Evolutionary conservation across 2,113 vertebrate genomes (phyloP).

Genomic region (Ibidorhyncha struthersii): DNA sequence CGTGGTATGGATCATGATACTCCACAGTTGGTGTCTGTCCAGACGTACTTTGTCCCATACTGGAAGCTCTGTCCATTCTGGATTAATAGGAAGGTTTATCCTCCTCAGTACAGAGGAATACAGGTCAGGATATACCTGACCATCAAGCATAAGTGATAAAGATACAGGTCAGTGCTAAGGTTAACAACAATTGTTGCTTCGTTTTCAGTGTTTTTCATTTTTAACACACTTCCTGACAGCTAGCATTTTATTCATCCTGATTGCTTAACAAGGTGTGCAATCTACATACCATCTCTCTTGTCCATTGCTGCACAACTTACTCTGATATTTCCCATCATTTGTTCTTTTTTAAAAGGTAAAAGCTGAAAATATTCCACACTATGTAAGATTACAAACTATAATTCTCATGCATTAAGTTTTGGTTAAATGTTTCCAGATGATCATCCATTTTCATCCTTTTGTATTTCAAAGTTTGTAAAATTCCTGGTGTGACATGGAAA

Average conservation of each 20-base stretch:
- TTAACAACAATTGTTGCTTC: not conserved
- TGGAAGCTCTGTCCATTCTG: not conserved
- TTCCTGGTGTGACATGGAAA: not conserved
- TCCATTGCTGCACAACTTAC: not conserved
- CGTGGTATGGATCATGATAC: not conserved
- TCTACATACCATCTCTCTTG: not conserved
- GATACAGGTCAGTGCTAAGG: not conserved
- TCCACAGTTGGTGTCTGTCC: not conserved
- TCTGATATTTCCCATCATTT: not conserved
- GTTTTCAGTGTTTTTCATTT: not conserved
- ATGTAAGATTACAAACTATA: not conserved
- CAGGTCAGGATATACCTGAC: not conserved
- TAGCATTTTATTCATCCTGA: not conserved
- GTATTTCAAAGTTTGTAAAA: not conserved
- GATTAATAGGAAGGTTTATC: fast-evolving
- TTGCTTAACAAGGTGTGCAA: not conserved
- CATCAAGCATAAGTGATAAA: not conserved
- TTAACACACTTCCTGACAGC: not conserved
- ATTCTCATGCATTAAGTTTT: not conserved
- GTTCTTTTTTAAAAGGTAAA: not conserved
- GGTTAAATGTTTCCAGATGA: not conserved
- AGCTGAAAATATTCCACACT: not conserved
- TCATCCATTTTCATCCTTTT: not conserved
- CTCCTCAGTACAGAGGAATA: not conserved
- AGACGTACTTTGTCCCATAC: not conserved